Conservation (phyloP, 2,113 vertebrate species). For the Podilymbus podiceps region DNA sequence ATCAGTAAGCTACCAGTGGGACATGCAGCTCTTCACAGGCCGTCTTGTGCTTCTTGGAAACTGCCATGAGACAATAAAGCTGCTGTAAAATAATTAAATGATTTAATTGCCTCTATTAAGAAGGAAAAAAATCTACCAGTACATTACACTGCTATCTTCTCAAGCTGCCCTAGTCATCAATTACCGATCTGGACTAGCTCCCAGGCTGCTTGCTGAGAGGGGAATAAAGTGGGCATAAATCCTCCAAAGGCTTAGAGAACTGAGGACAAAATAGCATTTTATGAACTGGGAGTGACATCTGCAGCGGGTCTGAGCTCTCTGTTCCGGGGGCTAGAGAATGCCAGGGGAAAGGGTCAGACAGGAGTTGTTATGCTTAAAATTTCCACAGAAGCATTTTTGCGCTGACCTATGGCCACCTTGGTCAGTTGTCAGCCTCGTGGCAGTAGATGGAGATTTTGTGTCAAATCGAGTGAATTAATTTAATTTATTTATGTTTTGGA, state of each 20-base stretch:
- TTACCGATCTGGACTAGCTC: not conserved
- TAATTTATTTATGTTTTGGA: not conserved
- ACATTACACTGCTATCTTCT: not conserved
- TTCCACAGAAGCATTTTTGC: not conserved
- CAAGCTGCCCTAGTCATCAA: not conserved
- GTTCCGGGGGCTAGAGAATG: fast-evolving
- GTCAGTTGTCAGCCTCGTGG: fast-evolving
- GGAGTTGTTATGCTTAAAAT: not conserved
- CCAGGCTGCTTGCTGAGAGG: not conserved
- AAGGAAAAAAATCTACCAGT: not conserved
- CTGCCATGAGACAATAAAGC: not conserved
- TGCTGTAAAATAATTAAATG: constrained; percentile 21
- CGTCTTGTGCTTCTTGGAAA: not conserved
- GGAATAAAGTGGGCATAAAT: not conserved
- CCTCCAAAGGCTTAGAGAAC: not conserved
- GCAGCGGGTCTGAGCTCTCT: not conserved
- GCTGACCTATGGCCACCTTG: not conserved
- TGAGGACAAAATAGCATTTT: not conserved
- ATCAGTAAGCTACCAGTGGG: not conserved
- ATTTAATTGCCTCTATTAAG: constrained; percentile 15
- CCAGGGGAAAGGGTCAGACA: not conserved
- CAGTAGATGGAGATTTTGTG: not conserved
- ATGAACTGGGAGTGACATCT: not conserved
- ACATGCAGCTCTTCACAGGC: not conserved
- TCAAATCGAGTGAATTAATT: not conserved